Evolutionary conservation across 2,888 invertebrate species (phyloP).

Genomic region (Margaritifera margaritifera): DNA sequence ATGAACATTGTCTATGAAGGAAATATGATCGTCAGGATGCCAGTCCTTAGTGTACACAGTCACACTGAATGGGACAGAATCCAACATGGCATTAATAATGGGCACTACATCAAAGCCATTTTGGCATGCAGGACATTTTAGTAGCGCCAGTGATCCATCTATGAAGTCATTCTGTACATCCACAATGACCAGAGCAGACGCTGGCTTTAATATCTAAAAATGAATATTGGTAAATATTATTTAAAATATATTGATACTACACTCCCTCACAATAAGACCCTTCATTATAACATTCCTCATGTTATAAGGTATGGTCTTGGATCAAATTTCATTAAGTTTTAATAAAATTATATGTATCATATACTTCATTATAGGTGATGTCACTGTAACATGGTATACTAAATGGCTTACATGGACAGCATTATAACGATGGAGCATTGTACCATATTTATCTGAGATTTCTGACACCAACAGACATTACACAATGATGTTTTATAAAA

Average conservation of each 20-base stretch:
- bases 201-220: constrained; percentile 62
- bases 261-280: no score
- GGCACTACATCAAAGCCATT: constrained; percentile 82
- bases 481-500: no score
- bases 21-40: constrained; percentile 97
- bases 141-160: constrained; percentile 92
- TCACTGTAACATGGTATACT: no score
- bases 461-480: no score
- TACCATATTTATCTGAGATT: no score
- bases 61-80: constrained; percentile 80
- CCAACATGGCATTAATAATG: constrained; percentile 85
- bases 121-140: constrained; percentile 88
- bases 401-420: no score
- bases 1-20: constrained; percentile 92
- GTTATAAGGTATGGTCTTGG: no score
- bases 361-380: no score
- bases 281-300: no score
- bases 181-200: constrained; percentile 87
- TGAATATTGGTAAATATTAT: neutral
- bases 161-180: constrained; percentile 99
- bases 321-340: no score
- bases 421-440: no score
- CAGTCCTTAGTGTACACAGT: constrained; percentile 96
- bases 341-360: no score
- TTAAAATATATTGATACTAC: neutral